A percentile compares a stretch with the other conserved stretches of the same genome.
Conservation (phyloP, 2,113 vertebrate species). For the Geococcyx californianus region DNA sequence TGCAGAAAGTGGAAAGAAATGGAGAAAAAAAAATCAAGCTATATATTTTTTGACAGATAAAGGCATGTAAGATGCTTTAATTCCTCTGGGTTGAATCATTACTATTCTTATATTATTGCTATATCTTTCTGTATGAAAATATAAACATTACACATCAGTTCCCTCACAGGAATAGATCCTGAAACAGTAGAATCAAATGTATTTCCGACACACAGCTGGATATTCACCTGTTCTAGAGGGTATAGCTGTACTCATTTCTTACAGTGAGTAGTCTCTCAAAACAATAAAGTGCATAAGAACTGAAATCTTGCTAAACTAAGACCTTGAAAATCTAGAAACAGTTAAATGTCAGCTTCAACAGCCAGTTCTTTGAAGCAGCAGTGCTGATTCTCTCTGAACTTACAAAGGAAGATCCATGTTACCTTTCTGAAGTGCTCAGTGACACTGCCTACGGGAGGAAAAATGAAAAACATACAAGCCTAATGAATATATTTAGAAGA, state of each 20-base stretch:
- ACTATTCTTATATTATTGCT: neutral
- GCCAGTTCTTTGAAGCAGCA: rapidly evolving
- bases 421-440: neutral
- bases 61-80: neutral
- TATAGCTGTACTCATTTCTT: neutral
- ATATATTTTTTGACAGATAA: neutral
- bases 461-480: neutral
- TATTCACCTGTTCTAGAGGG: neutral
- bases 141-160: neutral
- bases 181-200: neutral
- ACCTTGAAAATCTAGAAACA: neutral
- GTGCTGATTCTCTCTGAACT: neutral
- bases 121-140: neutral
- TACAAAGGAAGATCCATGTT: neutral
- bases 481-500: neutral
- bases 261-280: neutral
- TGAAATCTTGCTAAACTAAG: neutral
- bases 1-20: neutral
- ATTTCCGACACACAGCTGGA: neutral
- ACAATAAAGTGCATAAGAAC: neutral
- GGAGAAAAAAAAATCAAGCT: neutral
- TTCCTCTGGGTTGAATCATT: neutral
- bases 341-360: neutral
- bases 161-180: neutral
- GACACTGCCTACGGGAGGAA: neutral